These are phyloP conservation scores for Pangasius larnaudii DNA, from an alignment of 2,797 vertebrate genomes.

Conservation along the genomic window DNA sequence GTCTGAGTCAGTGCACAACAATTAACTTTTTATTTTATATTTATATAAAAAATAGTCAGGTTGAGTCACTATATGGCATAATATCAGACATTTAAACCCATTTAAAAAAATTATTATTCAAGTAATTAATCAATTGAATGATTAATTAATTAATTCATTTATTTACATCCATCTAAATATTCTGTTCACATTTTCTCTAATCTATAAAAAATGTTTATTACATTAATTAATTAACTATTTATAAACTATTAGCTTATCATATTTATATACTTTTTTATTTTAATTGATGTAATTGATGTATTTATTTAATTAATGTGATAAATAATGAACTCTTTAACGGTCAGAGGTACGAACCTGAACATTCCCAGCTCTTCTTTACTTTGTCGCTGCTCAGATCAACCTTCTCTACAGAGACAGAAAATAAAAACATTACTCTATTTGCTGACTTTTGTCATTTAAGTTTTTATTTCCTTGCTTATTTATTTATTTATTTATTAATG, in stretches of 20 bases:
- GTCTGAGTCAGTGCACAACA: neutral
- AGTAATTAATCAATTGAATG: neutral
- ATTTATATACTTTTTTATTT: neutral
- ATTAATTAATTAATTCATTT: neutral
- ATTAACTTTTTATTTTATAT: neutral
- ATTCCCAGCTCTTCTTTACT: constrained; percentile 39
- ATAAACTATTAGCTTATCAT: too few relatives aligned
- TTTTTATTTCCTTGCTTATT: neutral
- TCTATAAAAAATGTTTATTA: neutral
- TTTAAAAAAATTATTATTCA: neutral
- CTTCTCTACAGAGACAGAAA: constrained; percentile 35
- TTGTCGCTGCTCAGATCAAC: constrained; percentile 36
- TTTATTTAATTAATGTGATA: neutral
- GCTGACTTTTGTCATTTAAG: neutral
- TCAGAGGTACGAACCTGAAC: neutral
- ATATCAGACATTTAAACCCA: neutral
- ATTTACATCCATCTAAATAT: neutral
- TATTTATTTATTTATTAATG: neutral
- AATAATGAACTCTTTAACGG: neutral
- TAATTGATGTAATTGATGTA: neutral
- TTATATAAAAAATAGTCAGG: neutral
- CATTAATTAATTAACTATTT: too few relatives aligned
- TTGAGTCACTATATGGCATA: neutral
- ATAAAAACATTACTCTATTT: neutral
- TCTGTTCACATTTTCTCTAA: neutral